Percentiles rank a stretch among this genome's conserved stretches.
phyloP scores from a whole-genome alignment of 2,888 invertebrate genomes.

The Octodonta nipae region DNA sequence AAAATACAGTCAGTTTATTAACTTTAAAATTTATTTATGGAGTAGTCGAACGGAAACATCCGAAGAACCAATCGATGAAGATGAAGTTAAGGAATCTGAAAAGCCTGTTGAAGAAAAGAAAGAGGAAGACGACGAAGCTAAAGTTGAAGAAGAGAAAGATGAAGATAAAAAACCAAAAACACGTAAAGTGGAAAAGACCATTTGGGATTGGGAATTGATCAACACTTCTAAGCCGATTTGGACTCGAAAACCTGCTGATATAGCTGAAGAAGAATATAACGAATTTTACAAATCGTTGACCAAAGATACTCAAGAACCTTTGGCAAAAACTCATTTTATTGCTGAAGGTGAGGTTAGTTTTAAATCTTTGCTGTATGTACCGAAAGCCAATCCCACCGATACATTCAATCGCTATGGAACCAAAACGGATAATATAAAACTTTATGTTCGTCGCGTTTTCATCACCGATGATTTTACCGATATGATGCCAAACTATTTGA shows the following conservation, averaged over 20 bases:
- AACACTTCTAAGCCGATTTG: conserved; percentile 98
- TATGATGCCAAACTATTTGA: conserved; percentile 95
- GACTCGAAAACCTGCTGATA: conserved; percentile 82
- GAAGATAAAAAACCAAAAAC: conserved; percentile 49
- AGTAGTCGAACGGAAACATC: conserved; percentile 57
- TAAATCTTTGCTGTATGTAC: conserved; percentile 89
- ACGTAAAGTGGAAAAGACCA: conserved; percentile 80
- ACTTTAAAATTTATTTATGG: conserved; percentile 97
- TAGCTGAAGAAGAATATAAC: conserved; percentile 77
- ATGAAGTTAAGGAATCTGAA: conserved; percentile 33
- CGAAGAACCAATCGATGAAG: conserved; percentile 47
- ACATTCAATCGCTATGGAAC: conserved; percentile 78
- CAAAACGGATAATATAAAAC: conserved; percentile 84
- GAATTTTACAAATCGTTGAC: conserved; percentile 93
- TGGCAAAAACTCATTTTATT: conserved; percentile 85
- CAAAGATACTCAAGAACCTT: conserved; percentile 71
- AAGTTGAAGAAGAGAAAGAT: neutral
- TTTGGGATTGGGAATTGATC: conserved; percentile 95
- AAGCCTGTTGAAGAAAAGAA: neutral
- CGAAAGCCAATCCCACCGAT: conserved; percentile 79
- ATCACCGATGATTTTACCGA: conserved; percentile 99
- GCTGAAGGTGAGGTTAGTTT: conserved; percentile 99
- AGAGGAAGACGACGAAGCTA: neutral
- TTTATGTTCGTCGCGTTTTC: conserved; percentile 95
- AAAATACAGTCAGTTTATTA: conserved; percentile 99